phyloP scores from a whole-genome alignment of 2,888 invertebrate species.

The Cantharis lateralis region DNA sequence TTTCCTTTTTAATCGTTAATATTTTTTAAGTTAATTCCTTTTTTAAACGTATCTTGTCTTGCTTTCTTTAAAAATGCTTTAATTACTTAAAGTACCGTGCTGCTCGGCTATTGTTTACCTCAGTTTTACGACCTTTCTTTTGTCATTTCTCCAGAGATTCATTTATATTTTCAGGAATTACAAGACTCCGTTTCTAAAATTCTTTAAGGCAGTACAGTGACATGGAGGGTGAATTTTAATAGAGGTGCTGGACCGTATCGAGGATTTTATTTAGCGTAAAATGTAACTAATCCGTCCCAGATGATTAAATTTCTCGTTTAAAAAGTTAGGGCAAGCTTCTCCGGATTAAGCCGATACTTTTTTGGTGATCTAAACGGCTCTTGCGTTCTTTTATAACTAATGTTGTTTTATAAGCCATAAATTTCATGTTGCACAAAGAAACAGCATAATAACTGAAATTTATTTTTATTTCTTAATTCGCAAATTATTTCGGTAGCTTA shows the following conservation, averaged over 20 bases:
- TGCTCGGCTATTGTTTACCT: conserved; percentile 21
- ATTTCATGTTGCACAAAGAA: neutral
- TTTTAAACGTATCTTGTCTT: neutral
- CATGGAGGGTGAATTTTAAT: conserved; percentile 37
- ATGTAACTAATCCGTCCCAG: conserved; percentile 45
- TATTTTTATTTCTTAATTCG: neutral
- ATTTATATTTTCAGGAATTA: conserved; percentile 26
- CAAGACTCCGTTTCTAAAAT: conserved; percentile 27
- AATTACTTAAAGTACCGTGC: conserved; percentile 24
- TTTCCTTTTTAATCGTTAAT: neutral
- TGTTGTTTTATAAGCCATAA: neutral
- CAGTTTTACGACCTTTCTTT: conserved; percentile 16
- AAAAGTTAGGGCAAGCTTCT: conserved; percentile 35
- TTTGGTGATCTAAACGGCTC: conserved; percentile 26
- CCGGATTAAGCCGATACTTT: conserved; percentile 35
- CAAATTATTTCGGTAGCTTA: neutral
- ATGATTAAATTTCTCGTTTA: conserved; percentile 46
- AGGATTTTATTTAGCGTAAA: conserved; percentile 44
- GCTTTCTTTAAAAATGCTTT: conserved; percentile 8
- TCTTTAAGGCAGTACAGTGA: conserved; percentile 26
- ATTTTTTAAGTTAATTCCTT: conserved; percentile 2
- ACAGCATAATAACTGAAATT: neutral
- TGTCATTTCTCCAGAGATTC: conserved; percentile 27
- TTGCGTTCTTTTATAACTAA: neutral
- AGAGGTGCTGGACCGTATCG: conserved; percentile 43